phyloP scores from a whole-genome alignment of 2,113 vertebrate genomes.

The Paradisaea rubra region DNA sequence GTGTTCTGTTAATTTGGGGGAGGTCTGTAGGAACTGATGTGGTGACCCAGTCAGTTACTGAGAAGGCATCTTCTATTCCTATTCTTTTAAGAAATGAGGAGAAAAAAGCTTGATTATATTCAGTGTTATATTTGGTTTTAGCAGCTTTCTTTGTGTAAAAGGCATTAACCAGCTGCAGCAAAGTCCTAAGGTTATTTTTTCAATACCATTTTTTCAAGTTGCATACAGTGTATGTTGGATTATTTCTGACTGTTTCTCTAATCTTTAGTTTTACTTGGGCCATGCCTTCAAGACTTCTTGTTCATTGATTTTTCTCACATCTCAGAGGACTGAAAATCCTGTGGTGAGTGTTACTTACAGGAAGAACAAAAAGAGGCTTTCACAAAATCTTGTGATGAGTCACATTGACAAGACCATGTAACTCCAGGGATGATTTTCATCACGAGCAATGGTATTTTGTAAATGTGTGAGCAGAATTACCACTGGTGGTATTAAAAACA shows the following conservation, averaged over 20 bases:
- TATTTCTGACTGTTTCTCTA: not conserved
- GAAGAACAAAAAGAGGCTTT: not conserved
- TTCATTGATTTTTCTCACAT: not conserved
- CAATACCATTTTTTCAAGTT: not conserved
- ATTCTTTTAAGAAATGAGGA: not conserved
- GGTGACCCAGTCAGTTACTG: not conserved
- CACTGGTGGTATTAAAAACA: not conserved
- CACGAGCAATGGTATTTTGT: not conserved
- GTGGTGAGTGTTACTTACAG: not conserved
- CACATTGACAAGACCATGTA: not conserved
- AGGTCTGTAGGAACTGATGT: not conserved
- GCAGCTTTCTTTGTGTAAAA: not conserved
- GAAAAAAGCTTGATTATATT: not conserved
- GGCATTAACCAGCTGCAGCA: not conserved
- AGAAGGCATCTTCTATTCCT: not conserved
- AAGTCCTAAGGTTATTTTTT: not conserved
- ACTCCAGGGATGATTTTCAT: not conserved
- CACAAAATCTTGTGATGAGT: not conserved
- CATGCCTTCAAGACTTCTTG: not conserved
- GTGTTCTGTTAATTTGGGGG: not conserved
- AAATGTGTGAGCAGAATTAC: not conserved
- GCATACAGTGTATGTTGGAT: not conserved
- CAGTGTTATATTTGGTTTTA: not conserved
- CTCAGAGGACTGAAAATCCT: not conserved
- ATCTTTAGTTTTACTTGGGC: not conserved